phyloP scores from a whole-genome alignment of 2,888 invertebrate species.

The Erpobdella octoculata region DNA sequence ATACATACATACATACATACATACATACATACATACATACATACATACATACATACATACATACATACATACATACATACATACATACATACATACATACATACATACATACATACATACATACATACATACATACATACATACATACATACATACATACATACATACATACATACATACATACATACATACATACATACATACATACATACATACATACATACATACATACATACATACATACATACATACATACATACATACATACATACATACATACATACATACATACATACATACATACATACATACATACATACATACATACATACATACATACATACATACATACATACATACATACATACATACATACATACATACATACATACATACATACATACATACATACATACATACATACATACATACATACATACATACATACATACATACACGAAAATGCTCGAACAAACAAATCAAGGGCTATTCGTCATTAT shows the following conservation, averaged over 20 bases:
- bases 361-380: constrained; percentile 31
- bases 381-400: constrained; percentile 21
- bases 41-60: too few species aligned
- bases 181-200: constrained; percentile 6
- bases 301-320: constrained; percentile 22
- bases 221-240: constrained; percentile 10
- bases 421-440: constrained; percentile 25
- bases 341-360: constrained; percentile 31
- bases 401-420: constrained; percentile 24
- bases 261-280: constrained; percentile 16
- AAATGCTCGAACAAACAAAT: too few species aligned
- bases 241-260: constrained; percentile 15
- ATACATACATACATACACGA: constrained; percentile 18
- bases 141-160: not conserved
- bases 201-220: constrained; percentile 11
- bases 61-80: too few species aligned
- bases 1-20: too few species aligned
- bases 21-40: too few species aligned
- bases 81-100: too few species aligned
- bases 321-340: constrained; percentile 19
- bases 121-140: too few species aligned
- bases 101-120: too few species aligned
- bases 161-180: constrained; percentile 11
- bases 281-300: constrained; percentile 8
- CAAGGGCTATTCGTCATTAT: too few species aligned